Evolutionary conservation across 1,140 invertebrate genomes (phyloP).

Genomic region (Bombus balteatus): DNA sequence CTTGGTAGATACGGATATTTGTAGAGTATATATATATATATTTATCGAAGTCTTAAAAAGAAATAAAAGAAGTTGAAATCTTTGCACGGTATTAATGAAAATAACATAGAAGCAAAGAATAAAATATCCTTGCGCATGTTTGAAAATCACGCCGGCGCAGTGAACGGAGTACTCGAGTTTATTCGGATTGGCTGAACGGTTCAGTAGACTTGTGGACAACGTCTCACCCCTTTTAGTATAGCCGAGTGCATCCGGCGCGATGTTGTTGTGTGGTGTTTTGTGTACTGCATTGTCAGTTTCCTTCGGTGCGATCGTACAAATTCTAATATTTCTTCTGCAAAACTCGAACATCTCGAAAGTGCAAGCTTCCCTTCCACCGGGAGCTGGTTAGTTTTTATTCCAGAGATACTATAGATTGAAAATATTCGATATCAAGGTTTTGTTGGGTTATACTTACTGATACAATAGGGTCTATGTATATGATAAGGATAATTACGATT

Average conservation of each 20-base stretch:
- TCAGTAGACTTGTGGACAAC: conserved; percentile 1
- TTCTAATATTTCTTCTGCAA: conserved; percentile 60
- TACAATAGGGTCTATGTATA: background rate
- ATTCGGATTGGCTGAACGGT: background rate
- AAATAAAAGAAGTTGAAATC: too few species aligned
- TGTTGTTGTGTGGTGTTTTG: conserved; percentile 71
- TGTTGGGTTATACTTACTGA: background rate
- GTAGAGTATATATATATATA: background rate
- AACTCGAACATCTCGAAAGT: conserved; percentile 58
- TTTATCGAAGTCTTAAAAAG: background rate
- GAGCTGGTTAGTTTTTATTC: conserved; percentile 70
- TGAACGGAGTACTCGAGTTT: background rate
- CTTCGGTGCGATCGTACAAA: conserved; percentile 58
- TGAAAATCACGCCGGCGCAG: background rate
- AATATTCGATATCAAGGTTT: background rate
- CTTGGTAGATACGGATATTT: too few species aligned
- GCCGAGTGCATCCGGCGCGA: conserved; percentile 72
- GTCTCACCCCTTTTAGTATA: conserved; percentile 21
- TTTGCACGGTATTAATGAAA: too few species aligned
- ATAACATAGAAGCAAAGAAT: background rate
- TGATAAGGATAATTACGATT: background rate
- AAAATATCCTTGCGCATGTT: background rate
- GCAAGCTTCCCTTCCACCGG: conserved; percentile 74
- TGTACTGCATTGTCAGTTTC: conserved; percentile 60
- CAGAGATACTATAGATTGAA: background rate